Percentiles rank a stretch among this genome's conserved stretches.
These are phyloP conservation scores for Salvelinus fontinalis DNA, from an alignment of 2,113 vertebrate species.

Conservation along the genomic window DNA sequence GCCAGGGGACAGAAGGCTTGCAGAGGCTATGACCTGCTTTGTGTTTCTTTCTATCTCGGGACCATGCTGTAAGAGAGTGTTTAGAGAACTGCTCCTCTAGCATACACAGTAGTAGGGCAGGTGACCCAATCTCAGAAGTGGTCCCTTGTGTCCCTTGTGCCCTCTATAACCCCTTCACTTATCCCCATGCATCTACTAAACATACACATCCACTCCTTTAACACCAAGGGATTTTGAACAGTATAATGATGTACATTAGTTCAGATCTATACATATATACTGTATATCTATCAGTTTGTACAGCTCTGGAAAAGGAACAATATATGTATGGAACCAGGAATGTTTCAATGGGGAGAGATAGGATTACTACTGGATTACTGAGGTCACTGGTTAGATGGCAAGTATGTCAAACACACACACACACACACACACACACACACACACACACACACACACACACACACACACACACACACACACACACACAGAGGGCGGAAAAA, in stretches of 20 bases:
- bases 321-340: background rate
- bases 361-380: slow-evolving; percentile 46
- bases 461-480: background rate
- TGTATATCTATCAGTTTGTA: background rate
- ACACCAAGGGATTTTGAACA: background rate
- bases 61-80: no score
- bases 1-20: background rate
- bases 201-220: background rate
- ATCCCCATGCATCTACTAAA: slow-evolving; percentile 4
- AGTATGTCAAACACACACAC: slow-evolving; percentile 17
- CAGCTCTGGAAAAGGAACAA: background rate
- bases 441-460: slow-evolving; percentile 2
- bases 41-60: background rate
- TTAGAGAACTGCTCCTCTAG: background rate
- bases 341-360: slow-evolving; percentile 31
- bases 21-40: background rate
- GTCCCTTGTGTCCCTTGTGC: slow-evolving; percentile 37
- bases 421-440: background rate
- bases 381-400: slow-evolving; percentile 26
- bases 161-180: slow-evolving; percentile 50
- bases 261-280: no score
- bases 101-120: slow-evolving; percentile 2
- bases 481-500: background rate
- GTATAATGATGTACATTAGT: background rate
- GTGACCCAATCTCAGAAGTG: slow-evolving; percentile 26